These are phyloP conservation scores for Aspidapion aeneum DNA, from an alignment of 2,888 invertebrate genomes.

Conservation along the genomic window DNA sequence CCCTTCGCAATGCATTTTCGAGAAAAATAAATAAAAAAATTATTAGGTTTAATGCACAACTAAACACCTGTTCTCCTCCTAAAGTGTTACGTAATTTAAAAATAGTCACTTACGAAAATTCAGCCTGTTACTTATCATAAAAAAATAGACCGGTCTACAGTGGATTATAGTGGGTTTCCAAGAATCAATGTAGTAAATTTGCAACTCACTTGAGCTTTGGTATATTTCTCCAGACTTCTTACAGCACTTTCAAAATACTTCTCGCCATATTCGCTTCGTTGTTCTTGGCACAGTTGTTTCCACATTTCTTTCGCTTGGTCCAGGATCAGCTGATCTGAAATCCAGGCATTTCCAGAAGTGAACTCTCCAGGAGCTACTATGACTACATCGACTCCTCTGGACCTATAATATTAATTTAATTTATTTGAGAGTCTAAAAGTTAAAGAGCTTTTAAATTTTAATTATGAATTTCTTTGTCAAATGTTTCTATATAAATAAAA, in stretches of 20 bases:
- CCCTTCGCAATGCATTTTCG: too few species aligned
- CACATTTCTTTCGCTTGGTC: constrained; percentile 78
- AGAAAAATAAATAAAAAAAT: too few species aligned
- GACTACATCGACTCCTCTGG: constrained; percentile 78
- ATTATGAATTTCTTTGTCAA: too few species aligned
- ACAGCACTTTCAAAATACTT: constrained; percentile 80
- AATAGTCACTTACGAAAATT: background rate
- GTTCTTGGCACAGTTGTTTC: constrained; percentile 71
- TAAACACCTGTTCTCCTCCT: too few species aligned
- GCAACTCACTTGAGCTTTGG: constrained; percentile 61
- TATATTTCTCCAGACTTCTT: constrained; percentile 74
- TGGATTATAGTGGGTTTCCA: too few species aligned
- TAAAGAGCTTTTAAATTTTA: too few species aligned
- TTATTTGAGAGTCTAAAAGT: background rate
- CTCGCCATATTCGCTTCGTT: constrained; percentile 74
- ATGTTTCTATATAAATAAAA: too few species aligned
- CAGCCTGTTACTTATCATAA: background rate
- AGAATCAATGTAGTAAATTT: too few species aligned
- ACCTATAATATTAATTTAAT: constrained; percentile 15
- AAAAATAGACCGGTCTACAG: too few species aligned
- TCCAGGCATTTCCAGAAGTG: constrained; percentile 76
- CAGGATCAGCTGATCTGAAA: constrained; percentile 55
- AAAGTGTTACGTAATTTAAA: too few species aligned
- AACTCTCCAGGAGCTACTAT: constrained; percentile 84
- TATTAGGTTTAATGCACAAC: too few species aligned